These are phyloP conservation scores for Typhlichthys eigenmanni DNA, from an alignment of 2,797 vertebrate genomes.

Conservation along the genomic window DNA sequence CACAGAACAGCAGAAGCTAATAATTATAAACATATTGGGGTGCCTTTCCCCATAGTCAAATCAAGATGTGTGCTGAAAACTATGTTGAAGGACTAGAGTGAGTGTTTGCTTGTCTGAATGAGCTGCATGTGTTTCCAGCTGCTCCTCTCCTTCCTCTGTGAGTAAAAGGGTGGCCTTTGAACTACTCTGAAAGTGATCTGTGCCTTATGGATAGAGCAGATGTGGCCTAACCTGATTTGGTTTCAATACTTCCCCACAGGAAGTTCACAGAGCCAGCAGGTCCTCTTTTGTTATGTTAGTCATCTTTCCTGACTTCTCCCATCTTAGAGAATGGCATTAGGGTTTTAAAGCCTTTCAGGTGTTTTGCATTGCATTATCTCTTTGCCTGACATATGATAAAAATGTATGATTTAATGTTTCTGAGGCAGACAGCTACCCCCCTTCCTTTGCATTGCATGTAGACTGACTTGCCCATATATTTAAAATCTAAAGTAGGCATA, in stretches of 20 bases:
- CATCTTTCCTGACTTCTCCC: slow-evolving; percentile 60
- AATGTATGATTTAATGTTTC: slow-evolving; percentile 23
- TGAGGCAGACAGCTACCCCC: not conserved
- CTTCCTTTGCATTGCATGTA: not conserved
- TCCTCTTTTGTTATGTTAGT: slow-evolving; percentile 76
- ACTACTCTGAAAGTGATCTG: slow-evolving; percentile 77
- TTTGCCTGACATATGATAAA: slow-evolving; percentile 18
- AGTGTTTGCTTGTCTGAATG: slow-evolving; percentile 57
- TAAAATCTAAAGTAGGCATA: no score
- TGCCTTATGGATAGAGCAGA: slow-evolving; percentile 77
- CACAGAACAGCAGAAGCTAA: slow-evolving; percentile 43
- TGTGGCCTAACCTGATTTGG: slow-evolving; percentile 80
- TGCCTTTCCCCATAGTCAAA: slow-evolving; percentile 49
- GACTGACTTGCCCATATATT: not conserved
- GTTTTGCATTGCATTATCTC: slow-evolving; percentile 33
- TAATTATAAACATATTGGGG: slow-evolving; percentile 46
- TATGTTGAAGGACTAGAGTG: slow-evolving; percentile 54
- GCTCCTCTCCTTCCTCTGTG: slow-evolving; percentile 67
- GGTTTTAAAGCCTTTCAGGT: slow-evolving; percentile 31
- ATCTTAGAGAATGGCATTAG: slow-evolving; percentile 34
- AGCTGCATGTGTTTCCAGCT: slow-evolving; percentile 68
- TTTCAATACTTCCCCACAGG: slow-evolving; percentile 80
- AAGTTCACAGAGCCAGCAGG: slow-evolving; percentile 77
- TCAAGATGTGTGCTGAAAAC: slow-evolving; percentile 49
- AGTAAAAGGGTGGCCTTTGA: slow-evolving; percentile 77